Percentiles rank a stretch among this genome's conserved stretches.
phyloP scores from a whole-genome alignment of 2,888 invertebrate genomes.

The Lymantria monacha region DNA sequence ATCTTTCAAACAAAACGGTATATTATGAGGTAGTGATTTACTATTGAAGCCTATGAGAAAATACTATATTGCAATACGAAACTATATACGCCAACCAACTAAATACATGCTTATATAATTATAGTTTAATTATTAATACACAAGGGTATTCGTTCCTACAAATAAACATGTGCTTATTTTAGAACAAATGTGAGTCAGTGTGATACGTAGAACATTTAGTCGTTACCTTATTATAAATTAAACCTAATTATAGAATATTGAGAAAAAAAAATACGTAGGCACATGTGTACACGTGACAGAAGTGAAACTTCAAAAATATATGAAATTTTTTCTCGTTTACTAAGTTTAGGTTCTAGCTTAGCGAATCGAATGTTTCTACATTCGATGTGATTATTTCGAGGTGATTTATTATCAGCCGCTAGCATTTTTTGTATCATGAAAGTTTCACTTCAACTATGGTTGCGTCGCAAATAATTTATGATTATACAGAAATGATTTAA shows the following conservation, averaged over 20 bases:
- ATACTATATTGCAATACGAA: not conserved
- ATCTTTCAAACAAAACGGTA: too few relatives aligned
- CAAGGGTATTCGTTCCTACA: slow-evolving; percentile 20
- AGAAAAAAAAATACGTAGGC: slow-evolving; percentile 4
- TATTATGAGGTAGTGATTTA: too few relatives aligned
- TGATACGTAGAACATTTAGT: not conserved
- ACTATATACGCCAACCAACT: slow-evolving; percentile 48
- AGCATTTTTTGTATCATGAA: not conserved
- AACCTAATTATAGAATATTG: slow-evolving; percentile 6
- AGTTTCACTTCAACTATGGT: slow-evolving; percentile 10
- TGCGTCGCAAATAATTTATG: slow-evolving; percentile 35
- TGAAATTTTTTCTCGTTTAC: not conserved
- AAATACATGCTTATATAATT: slow-evolving; percentile 47
- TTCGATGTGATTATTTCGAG: too few relatives aligned
- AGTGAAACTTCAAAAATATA: not conserved
- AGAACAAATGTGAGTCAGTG: slow-evolving; percentile 18
- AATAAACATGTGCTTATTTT: slow-evolving; percentile 30
- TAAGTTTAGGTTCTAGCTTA: not conserved
- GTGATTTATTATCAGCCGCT: too few relatives aligned
- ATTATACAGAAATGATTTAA: slow-evolving; percentile 22
- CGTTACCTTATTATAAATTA: not conserved
- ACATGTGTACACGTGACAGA: not conserved
- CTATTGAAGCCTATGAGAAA: not conserved
- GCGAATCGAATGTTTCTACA: not conserved
- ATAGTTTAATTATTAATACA: slow-evolving; percentile 30